Evolutionary conservation across 2,888 invertebrate species (phyloP), one percentile per base, ranked within the genome.

Genomic region (Lagria hirta): DNA sequence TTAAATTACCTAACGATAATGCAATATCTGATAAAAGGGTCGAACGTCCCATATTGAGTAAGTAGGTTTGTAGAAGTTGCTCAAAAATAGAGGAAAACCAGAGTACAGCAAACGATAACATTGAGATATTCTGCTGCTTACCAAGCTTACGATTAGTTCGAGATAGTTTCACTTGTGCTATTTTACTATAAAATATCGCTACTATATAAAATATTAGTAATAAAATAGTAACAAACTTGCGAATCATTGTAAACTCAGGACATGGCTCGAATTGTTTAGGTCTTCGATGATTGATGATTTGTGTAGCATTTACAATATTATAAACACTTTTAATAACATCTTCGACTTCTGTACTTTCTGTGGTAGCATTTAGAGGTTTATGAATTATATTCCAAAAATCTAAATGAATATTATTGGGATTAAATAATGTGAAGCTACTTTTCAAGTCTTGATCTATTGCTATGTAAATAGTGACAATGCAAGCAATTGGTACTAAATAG

Each of bases 21-120:
- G 65, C 53, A 7, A 62, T 17, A 32, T 65, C 62, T 15, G 63
- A 57, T 4, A 61, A 21, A 10, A 64, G 14, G 43, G 54, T 59
- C 12, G 64, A 54, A 18, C 47, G 47, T 15, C 38, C 41, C 21
- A 60, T 43, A 21, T 62, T 41, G 4, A 54, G 47, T 21, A 70
- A 49, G 54, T 61, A 67, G n/a, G 55, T 59, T 44, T 66, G 57
- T 13, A 50, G 48, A 51, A 66, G 60, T 38, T 63, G 37, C 45
- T 70, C 68, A 11, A 65, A 28, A 17, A 67, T 51, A 30, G 57
- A 57, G n/a, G 69, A 68, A 44, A 68, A 48, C 71, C 71, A 71
- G 24, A 66, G 44, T 12, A 54, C 27, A n/a, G 51, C 49, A 38
- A 66, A 66, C 12, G 49, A 48, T n/a, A 55, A 38, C 6, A 64